Percentiles rank a stretch among this genome's conserved stretches.
phyloP scores from a whole-genome alignment of 1,140 invertebrate species.

The Cyrtorhinus lividipennis region DNA sequence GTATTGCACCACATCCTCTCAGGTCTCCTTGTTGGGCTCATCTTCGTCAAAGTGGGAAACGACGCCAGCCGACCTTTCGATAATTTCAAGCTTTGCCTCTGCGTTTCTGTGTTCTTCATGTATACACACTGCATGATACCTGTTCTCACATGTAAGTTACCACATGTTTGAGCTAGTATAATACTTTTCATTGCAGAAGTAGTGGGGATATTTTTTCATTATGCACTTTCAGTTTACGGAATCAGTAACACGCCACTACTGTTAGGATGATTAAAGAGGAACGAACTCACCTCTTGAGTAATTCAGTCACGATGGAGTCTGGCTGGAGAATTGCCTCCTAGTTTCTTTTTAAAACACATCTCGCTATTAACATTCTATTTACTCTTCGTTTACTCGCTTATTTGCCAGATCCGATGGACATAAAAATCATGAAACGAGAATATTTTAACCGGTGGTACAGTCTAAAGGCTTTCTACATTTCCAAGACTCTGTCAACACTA shows the following conservation, averaged over 20 bases:
- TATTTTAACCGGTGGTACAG: slow-evolving; percentile 68
- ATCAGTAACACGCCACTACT: no score
- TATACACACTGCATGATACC: slow-evolving; percentile 45
- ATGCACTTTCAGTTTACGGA: neutral
- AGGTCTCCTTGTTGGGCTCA: slow-evolving; percentile 36
- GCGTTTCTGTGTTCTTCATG: slow-evolving; percentile 42
- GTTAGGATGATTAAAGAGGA: no score
- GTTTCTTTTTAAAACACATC: no score
- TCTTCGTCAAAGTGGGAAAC: slow-evolving; percentile 39
- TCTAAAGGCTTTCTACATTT: slow-evolving; percentile 56
- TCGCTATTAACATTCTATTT: no score
- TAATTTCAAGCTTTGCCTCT: slow-evolving; percentile 43
- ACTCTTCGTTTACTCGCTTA: no score
- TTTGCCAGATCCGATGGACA: slow-evolving; percentile 49
- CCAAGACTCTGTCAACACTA: slow-evolving; percentile 58
- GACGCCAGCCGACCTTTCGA: slow-evolving; percentile 35
- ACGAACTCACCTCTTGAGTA: no score
- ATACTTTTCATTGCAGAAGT: neutral
- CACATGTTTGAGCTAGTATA: no score
- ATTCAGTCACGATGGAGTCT: no score
- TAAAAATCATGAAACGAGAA: slow-evolving; percentile 50
- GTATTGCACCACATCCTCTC: slow-evolving; percentile 38
- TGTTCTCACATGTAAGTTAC: slow-evolving; percentile 39
- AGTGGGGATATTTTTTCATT: neutral
- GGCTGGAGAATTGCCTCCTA: no score